Base-by-base conservation (phyloP, 2,888 invertebrate genomes). In the Apotomis turbidana region DNA sequence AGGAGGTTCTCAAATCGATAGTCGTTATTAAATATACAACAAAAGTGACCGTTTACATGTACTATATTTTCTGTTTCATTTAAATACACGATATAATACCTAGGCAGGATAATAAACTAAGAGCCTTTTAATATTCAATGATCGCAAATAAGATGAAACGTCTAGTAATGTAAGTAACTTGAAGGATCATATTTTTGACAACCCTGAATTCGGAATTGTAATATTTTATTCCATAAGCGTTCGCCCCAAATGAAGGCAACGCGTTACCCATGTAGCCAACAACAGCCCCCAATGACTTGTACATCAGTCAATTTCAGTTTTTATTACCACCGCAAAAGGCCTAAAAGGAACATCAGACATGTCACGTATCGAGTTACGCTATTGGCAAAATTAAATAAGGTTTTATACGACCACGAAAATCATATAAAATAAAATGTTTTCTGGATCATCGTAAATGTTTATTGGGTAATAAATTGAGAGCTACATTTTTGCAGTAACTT, bases 191-290 rank as follows among this genome's bases (percentile, higher is more conserved):
- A 46, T 70, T 73, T 74, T 70, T 77, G 75, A 76, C 67, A 74
- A 76, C 80, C 76, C 76, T 60, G 36, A 41, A 58, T 54, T 54
- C 64, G 9, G 36, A 66, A 61, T 36, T 54, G 55, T 51, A 61
- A 71, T 71, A 67, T 61, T 60, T 60, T 79, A 83, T 83, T 83
- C 81, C 70, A 78, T 77, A 77, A 76, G 74, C 83, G 83, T 83
- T 76, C 79, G 75, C 76, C 74, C 77, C 76, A 75, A 78, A 76
- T 76, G 76, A 79, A 79, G 71, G 74, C 75, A 76, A 79, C 78
- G 77, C 75, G 75, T 76, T 78, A 76, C 77, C 77, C 76, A 55
- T 61, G 27, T 55, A 46, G 27, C 60, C 15, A 46, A 60, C 59
- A 27, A 67, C 54, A 54, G 13, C 36, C 3, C 13, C 12, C 41